Base-by-base conservation (phyloP, 2,888 invertebrate species). In the Beris chalybata region DNA sequence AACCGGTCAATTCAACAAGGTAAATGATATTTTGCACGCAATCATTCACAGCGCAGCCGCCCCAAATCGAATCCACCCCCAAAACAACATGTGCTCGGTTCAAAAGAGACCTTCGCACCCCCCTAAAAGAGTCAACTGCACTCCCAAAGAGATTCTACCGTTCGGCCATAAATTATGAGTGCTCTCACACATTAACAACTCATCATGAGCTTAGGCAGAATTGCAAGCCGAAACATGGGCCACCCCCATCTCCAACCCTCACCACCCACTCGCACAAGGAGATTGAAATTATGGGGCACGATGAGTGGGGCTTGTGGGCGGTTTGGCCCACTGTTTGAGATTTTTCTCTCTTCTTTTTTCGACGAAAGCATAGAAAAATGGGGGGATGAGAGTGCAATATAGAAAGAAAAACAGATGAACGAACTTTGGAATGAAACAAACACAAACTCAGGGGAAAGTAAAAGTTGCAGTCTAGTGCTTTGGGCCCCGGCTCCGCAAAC, bases 361-460 rank as follows among this genome's bases (percentile, higher is more conserved):
- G 43, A 15, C 13, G 48, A 56, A 22, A 52, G 50, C 22, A 43
- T 45, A 44, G 61, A 52, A 61, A 61, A 61, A 50, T 61, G 52
- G 43, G 32, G 50, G 48, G 48, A 22, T 5, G 50, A 9, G 11
- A 48, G 59, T 59, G 59, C 59, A 59, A 50, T 61, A 65, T 61
- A 65, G 58, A 65, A 59, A 56, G 65, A 61, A 63, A 59, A 54
- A 52, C 55, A 45, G 38, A 56, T 22, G 65, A 54, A 64, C 54
- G 48, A 61, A 48, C 61, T 56, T 61, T 55, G 61, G 68, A 65
- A 68, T 61, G 65, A 65, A 68, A 66, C 66, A 68, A 63, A 66
- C 54, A 61, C 57, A 44, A 64, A 31, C 53, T 64, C 45, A 64
- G 59, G 64, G 69, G 55, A 69, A 69, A 69, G 69, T 69, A 69